A percentile compares a stretch with the other conserved stretches of the same genome.
phyloP scores from a whole-genome alignment of 1,140 invertebrate genomes.

The Heterodera carotae region DNA sequence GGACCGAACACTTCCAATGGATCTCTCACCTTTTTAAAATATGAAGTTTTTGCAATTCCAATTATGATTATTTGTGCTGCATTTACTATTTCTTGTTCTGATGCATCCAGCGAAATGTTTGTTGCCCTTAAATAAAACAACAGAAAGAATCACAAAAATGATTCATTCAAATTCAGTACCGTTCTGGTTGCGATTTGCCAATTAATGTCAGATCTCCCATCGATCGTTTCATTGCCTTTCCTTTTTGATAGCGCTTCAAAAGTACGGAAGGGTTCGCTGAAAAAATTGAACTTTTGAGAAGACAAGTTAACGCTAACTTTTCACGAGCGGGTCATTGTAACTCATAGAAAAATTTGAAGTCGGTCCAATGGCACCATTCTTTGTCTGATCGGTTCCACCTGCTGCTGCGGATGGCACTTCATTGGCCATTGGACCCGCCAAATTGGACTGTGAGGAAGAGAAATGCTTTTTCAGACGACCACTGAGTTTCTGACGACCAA shows the following conservation, averaged over 20 bases:
- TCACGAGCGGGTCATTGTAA: constrained; percentile 28
- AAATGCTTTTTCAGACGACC: constrained; percentile 54
- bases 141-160: neutral
- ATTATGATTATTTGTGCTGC: neutral
- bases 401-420: neutral
- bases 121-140: neutral
- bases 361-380: too few relatives aligned
- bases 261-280: constrained; percentile 21
- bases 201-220: constrained; percentile 39
- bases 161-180: neutral
- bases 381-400: neutral
- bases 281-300: neutral
- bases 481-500: constrained; percentile 51
- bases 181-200: constrained; percentile 20
- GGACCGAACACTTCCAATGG: constrained; percentile 32
- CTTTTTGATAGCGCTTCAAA: constrained; percentile 49
- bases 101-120: constrained; percentile 7
- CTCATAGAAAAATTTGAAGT: neutral
- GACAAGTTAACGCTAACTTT: neutral
- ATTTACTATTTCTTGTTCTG: constrained; percentile 3
- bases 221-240: constrained; percentile 49
- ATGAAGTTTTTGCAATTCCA: neutral
- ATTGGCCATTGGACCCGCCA: constrained; percentile 28
- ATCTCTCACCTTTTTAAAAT: constrained; percentile 8
- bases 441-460: constrained; percentile 50